Percentiles rank a stretch among this genome's conserved stretches.
Conservation (phyloP, 2,888 invertebrate species). For the Agrotis puta region DNA sequence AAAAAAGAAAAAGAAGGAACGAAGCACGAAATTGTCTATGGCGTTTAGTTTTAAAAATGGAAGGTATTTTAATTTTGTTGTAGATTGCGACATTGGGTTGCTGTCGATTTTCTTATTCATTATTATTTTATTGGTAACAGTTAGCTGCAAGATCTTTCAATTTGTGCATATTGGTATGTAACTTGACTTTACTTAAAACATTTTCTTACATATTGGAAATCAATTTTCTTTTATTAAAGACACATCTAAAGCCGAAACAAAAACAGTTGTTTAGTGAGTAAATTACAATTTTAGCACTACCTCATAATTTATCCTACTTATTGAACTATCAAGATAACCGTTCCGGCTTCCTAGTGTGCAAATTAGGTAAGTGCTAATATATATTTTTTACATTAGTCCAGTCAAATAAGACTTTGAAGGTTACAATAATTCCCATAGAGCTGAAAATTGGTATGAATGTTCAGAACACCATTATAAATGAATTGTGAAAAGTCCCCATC, state of each 20-base stretch:
- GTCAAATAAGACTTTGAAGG: too few relatives aligned
- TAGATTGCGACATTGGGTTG: neutral
- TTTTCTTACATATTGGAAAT: neutral
- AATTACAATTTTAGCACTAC: neutral
- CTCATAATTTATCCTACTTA: neutral
- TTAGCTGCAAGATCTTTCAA: neutral
- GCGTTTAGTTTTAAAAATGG: constrained; percentile 1
- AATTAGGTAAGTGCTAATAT: too few relatives aligned
- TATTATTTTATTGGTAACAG: neutral
- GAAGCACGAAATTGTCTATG: neutral
- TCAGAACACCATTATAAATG: too few relatives aligned
- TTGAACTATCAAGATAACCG: neutral
- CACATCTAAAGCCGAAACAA: too few relatives aligned
- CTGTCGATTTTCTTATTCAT: neutral
- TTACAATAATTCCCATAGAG: too few relatives aligned
- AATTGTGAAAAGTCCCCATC: too few relatives aligned
- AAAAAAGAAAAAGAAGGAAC: neutral
- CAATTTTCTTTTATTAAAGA: neutral
- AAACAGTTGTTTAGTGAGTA: neutral
- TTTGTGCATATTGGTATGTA: neutral
- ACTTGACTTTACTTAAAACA: neutral
- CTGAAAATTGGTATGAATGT: too few relatives aligned
- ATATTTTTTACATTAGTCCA: too few relatives aligned
- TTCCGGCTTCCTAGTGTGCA: too few relatives aligned
- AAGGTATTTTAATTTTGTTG: neutral